Evolutionary conservation across 37 sponge, comb jelly and placozoan species (phyloP).

Genomic region (Halichondria panicea): DNA sequence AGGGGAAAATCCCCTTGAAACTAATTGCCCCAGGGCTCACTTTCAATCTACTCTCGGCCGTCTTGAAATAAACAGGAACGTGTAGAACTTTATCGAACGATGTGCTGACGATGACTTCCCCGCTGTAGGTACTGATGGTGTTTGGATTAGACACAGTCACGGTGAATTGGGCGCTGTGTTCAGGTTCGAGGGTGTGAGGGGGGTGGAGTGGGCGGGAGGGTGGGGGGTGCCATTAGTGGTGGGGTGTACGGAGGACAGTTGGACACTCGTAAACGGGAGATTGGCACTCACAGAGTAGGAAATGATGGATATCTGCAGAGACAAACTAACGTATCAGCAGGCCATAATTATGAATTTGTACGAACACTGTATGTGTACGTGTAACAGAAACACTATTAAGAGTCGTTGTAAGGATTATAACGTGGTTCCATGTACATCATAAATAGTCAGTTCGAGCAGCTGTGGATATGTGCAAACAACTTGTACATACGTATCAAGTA

Average conservation of each 20-base stretch:
- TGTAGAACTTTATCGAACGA: conserved; percentile 60
- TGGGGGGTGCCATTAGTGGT: too few relatives aligned
- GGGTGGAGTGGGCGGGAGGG: too few relatives aligned
- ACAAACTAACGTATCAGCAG: too few relatives aligned
- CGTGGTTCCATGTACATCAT: too few relatives aligned
- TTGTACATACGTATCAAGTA: too few relatives aligned
- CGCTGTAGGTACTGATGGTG: conserved; percentile 37
- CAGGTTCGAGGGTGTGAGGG: conserved; percentile 43
- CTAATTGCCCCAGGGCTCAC: conserved; percentile 25
- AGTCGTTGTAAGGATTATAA: too few relatives aligned
- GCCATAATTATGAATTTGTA: too few relatives aligned
- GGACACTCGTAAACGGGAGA: conserved; percentile 23
- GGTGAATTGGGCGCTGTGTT: conserved; percentile 30
- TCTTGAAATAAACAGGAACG: conserved; percentile 61
- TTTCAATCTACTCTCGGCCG: conserved; percentile 47
- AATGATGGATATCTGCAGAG: too few relatives aligned
- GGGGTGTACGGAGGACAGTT: conserved; percentile 30
- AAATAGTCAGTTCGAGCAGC: too few relatives aligned
- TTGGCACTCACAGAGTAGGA: conserved; percentile 14
- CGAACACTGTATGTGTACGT: too few relatives aligned
- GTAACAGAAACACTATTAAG: too few relatives aligned
- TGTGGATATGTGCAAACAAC: too few relatives aligned
- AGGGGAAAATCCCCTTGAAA: conserved; percentile 54
- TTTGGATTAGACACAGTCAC: conserved; percentile 60
- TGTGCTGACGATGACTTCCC: conserved; percentile 58